Conservation (phyloP, 2,113 vertebrate species). For the Sphyrna mokarran region DNA sequence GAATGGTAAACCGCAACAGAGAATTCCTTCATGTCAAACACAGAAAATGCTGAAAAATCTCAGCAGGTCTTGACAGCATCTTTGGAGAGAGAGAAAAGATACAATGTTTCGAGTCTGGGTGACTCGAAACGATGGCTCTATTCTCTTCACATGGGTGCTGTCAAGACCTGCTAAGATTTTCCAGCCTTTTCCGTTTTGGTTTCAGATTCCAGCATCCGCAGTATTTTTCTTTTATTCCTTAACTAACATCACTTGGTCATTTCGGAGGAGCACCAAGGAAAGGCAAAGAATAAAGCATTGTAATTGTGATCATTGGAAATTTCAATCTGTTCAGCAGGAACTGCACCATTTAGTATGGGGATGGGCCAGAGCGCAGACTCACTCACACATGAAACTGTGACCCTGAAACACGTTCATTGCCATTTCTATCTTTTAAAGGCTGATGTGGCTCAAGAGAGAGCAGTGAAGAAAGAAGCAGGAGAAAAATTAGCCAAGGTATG, state of each 20-base stretch:
- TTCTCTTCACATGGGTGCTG: too few species aligned
- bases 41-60: too few species aligned
- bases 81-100: too few species aligned
- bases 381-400: background rate
- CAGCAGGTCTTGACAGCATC: too few species aligned
- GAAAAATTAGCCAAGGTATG: conserved; percentile 84
- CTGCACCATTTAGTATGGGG: background rate
- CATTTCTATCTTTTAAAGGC: conserved; percentile 55
- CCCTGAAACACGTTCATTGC: conserved; percentile 4
- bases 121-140: too few species aligned
- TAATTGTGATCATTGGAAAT: background rate
- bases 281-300: background rate
- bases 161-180: too few species aligned
- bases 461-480: conserved; percentile 82
- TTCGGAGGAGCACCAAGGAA: background rate
- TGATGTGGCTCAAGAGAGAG: conserved; percentile 78
- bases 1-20: background rate
- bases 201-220: too few species aligned
- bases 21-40: background rate
- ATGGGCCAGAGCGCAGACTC: background rate
- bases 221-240: too few species aligned
- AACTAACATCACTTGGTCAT: background rate
- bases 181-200: too few species aligned
- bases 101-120: too few species aligned
- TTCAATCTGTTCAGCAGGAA: background rate